phyloP scores from a whole-genome alignment of 2,888 invertebrate species.

The Drosophila fulvimacula region DNA sequence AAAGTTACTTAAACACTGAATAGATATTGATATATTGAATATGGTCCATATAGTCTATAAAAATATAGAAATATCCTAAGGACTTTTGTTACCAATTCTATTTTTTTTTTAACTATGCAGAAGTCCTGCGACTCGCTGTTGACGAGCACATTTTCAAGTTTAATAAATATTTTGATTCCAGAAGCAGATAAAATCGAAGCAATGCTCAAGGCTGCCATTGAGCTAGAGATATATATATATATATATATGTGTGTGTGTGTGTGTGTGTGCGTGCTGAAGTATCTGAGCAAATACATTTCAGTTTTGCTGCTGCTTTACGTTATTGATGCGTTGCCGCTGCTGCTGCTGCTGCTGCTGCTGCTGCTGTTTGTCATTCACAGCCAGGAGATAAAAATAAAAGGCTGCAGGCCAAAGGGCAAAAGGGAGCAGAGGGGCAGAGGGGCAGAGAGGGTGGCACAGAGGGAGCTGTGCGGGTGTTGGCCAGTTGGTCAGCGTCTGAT shows the following conservation, averaged over 20 bases:
- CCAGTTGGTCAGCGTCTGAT: constrained; percentile 55
- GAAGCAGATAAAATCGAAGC: constrained; percentile 21
- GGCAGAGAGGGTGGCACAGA: neutral
- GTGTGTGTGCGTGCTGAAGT: constrained; percentile 27
- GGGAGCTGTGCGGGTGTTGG: constrained; percentile 14
- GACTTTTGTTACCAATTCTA: no score
- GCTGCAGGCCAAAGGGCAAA: constrained; percentile 11
- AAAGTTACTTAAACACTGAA: no score
- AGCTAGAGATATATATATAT: no score
- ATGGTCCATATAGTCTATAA: no score
- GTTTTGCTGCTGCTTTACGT: constrained; percentile 44
- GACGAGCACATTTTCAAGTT: constrained; percentile 19
- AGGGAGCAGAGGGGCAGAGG: neutral
- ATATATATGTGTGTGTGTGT: no score
- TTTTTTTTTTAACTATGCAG: no score
- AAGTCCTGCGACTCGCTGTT: neutral
- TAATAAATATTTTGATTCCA: constrained; percentile 25
- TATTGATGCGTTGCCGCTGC: constrained; percentile 51
- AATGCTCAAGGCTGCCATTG: constrained; percentile 31
- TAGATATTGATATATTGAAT: no score
- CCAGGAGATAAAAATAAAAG: constrained; percentile 68
- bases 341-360: constrained; percentile 46
- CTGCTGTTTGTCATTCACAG: constrained; percentile 60
- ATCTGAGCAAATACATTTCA: constrained; percentile 37
- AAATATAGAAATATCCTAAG: no score